A percentile compares a stretch with the other conserved stretches of the same genome.
These are phyloP conservation scores for Nomada fucata DNA, from an alignment of 2,888 invertebrate species.

Conservation along the genomic window DNA sequence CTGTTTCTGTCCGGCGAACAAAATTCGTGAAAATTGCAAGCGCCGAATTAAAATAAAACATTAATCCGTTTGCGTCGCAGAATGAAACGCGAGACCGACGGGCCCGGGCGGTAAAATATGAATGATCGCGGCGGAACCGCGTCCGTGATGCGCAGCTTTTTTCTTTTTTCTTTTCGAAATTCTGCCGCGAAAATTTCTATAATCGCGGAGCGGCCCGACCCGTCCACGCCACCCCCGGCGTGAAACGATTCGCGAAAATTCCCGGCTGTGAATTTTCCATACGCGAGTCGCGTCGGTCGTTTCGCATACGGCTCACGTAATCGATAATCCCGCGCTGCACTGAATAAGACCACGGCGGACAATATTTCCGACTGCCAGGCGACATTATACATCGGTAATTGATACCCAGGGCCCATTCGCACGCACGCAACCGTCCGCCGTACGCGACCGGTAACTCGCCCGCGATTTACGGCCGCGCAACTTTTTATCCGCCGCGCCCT, in stretches of 20 bases:
- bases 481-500: constrained; percentile 35
- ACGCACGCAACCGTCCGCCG: not conserved
- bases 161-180: constrained; percentile 12
- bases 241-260: not conserved
- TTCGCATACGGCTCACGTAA: not conserved
- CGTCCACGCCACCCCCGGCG: not conserved
- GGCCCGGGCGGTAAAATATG: constrained; percentile 19
- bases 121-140: constrained; percentile 12
- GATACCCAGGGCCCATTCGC: not conserved
- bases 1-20: not conserved
- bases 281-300: not conserved
- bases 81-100: constrained; percentile 10
- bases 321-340: not conserved
- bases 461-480: constrained; percentile 10
- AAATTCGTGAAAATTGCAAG: not conserved
- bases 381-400: not conserved
- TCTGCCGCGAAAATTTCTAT: constrained; percentile 23
- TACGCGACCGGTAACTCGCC: constrained; percentile 20
- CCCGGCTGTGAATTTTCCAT: constrained; percentile 3
- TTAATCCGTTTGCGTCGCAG: constrained; percentile 2
- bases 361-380: not conserved
- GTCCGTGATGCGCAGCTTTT: constrained; percentile 10
- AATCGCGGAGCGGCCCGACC: not conserved
- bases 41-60: constrained; percentile 42
- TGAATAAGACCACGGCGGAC: not conserved